phyloP scores from a whole-genome alignment of 2,113 vertebrate genomes.

The Microcebus tavaratra region DNA sequence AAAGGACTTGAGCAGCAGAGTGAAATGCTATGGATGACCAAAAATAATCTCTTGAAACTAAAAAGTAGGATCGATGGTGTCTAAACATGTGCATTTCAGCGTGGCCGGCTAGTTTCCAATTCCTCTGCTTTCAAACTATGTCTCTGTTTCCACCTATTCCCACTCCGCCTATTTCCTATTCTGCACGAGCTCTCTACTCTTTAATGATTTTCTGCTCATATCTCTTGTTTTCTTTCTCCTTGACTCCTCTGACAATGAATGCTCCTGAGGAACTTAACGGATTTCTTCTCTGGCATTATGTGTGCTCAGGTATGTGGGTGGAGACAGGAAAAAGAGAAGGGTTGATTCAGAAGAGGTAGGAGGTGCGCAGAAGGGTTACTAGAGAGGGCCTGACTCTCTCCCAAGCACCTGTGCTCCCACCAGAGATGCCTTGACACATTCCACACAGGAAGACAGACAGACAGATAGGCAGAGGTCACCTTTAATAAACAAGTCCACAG shows the following conservation, averaged over 20 bases:
- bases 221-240: not conserved
- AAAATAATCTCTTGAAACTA: not conserved
- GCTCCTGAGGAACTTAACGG: not conserved
- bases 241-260: not conserved
- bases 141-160: not conserved
- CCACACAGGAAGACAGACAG: not conserved
- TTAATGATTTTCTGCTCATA: not conserved
- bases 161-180: not conserved
- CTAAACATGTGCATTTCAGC: not conserved
- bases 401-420: not conserved
- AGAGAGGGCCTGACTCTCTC: not conserved
- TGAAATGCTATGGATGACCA: not conserved
- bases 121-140: accelerated
- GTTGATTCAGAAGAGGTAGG: not conserved
- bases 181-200: accelerated
- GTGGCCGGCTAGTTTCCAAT: not conserved
- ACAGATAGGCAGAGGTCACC: not conserved
- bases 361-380: not conserved
- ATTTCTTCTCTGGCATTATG: not conserved
- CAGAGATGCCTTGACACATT: not conserved
- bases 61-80: not conserved
- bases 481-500: not conserved
- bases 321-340: not conserved
- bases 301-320: not conserved
- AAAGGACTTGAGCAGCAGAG: not conserved